Conservation (phyloP, 2,113 vertebrate species). For the Pardalotus punctatus region DNA sequence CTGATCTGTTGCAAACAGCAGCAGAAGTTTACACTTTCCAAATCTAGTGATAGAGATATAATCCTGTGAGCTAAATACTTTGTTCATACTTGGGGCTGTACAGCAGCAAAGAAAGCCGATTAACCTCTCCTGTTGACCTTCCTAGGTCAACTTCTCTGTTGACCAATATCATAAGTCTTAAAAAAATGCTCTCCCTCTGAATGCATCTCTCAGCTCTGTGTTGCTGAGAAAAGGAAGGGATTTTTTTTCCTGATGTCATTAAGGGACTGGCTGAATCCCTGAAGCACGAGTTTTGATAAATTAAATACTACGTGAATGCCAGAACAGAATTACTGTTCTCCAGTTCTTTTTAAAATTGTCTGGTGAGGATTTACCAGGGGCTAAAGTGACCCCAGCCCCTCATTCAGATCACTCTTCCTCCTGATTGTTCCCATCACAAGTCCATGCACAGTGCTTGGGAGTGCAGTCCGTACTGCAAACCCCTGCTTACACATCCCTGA, state of each 20-base stretch:
- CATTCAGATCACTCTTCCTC: not conserved
- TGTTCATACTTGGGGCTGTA: not conserved
- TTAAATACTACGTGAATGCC: not conserved
- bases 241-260: not conserved
- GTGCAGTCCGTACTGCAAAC: fast-evolving
- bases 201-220: not conserved
- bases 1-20: not conserved
- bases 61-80: not conserved
- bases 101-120: not conserved
- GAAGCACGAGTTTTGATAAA: not conserved
- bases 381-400: not conserved
- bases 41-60: not conserved
- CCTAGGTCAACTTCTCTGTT: not conserved
- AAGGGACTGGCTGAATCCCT: not conserved
- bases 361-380: not conserved
- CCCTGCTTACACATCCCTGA: not conserved
- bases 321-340: not conserved
- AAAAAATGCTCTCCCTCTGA: not conserved
- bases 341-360: not conserved
- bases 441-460: not conserved
- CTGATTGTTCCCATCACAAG: fast-evolving
- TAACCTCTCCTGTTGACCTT: not conserved
- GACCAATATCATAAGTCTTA: not conserved
- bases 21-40: not conserved
- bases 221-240: not conserved